Conservation (phyloP, 1,140 invertebrate genomes). For the Lucilia cuprina region DNA sequence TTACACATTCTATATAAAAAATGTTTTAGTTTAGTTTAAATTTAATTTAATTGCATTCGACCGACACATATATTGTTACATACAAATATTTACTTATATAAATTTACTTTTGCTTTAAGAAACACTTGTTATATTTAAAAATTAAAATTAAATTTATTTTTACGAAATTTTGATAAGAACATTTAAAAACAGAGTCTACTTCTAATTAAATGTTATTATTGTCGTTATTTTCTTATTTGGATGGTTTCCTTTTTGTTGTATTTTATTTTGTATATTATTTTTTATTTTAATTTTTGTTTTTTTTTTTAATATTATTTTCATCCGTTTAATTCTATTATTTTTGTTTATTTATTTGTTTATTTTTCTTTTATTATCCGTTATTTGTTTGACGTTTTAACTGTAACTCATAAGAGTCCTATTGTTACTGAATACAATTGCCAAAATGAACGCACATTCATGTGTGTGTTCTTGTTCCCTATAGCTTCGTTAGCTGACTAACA, state of each 20-base stretch:
- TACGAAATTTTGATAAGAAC: too few relatives aligned
- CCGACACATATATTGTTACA: background rate
- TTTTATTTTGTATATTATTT: background rate
- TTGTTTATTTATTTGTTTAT: conserved; percentile 3
- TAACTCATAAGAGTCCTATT: conserved; percentile 35
- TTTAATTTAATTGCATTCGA: background rate
- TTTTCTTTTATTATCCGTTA: conserved; percentile 21
- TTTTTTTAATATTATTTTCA: background rate
- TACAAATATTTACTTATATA: background rate
- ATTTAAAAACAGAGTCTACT: background rate
- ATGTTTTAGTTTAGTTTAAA: background rate
- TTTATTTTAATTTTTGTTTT: background rate
- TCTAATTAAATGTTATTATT: background rate
- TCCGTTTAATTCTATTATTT: background rate
- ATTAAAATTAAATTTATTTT: background rate
- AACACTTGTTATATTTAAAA: background rate
- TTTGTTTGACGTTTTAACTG: conserved; percentile 33
- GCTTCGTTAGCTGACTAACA: conserved; percentile 11
- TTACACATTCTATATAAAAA: background rate
- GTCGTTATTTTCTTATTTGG: background rate
- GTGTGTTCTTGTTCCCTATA: conserved; percentile 17
- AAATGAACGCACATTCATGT: conserved; percentile 9
- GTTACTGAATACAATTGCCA: conserved; percentile 38
- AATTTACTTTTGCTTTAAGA: background rate
- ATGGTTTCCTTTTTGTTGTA: background rate